These are phyloP conservation scores for Sparus aurata DNA, from an alignment of 2,797 vertebrate genomes.

Conservation along the genomic window DNA sequence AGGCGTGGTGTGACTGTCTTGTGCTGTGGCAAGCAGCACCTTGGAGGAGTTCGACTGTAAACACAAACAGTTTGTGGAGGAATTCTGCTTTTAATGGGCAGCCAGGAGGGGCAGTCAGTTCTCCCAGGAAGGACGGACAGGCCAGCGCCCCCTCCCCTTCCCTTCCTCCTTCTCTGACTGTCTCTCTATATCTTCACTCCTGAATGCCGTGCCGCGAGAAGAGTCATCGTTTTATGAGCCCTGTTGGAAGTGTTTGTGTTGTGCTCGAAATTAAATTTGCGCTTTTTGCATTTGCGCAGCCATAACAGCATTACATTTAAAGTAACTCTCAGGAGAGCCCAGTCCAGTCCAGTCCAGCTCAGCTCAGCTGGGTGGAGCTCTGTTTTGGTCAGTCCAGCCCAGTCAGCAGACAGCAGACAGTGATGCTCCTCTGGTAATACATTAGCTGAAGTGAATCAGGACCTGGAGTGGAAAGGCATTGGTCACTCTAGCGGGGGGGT, in stretches of 20 bases:
- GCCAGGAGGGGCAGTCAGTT: conserved; percentile 79
- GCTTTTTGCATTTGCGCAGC: background rate
- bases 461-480: conserved; percentile 65
- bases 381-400: conserved; percentile 58
- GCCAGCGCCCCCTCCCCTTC: conserved; percentile 8
- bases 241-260: background rate
- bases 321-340: conserved; percentile 25
- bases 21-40: conserved; percentile 73
- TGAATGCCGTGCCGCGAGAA: background rate
- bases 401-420: conserved; percentile 72
- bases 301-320: conserved; percentile 8
- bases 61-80: conserved; percentile 90
- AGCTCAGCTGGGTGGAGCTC: conserved; percentile 43
- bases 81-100: conserved; percentile 87
- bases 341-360: conserved; percentile 23
- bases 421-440: conserved; percentile 68
- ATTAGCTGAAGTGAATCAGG: conserved; percentile 78
- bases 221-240: background rate
- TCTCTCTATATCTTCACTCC: conserved; percentile 21
- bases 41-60: conserved; percentile 88
- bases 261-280: conserved; percentile 6
- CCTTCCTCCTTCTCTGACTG: conserved; percentile 11
- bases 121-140: conserved; percentile 76
- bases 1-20: conserved; percentile 74
- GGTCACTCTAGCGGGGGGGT: conserved; percentile 61